Evolutionary conservation across 1,140 invertebrate species (phyloP).

Genomic region (Liolophura sinensis): DNA sequence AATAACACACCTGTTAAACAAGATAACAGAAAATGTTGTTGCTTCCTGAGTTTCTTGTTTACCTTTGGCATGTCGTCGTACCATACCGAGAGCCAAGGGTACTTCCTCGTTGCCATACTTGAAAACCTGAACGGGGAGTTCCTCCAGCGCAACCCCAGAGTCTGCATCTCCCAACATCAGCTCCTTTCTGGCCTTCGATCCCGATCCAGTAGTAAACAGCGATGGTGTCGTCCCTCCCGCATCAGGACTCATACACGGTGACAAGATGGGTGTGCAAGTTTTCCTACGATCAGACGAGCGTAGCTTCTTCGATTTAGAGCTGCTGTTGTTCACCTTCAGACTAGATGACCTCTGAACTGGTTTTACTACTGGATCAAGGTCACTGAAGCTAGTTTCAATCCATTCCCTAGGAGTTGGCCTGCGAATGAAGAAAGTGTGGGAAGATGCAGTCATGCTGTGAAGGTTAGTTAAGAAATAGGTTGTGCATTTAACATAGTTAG

Average conservation of each 20-base stretch:
- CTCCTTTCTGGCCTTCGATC: background rate
- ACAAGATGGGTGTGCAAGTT: slow-evolving; percentile 43
- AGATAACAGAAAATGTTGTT: too few relatives aligned
- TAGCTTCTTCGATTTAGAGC: slow-evolving; percentile 22
- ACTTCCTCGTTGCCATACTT: background rate
- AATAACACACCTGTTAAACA: too few relatives aligned
- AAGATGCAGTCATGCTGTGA: background rate
- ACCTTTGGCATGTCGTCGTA: background rate
- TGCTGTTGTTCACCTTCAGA: slow-evolving; percentile 32
- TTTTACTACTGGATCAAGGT: slow-evolving; percentile 8
- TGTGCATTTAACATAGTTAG: background rate
- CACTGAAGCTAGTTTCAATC: background rate
- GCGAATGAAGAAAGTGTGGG: slow-evolving; percentile 5
- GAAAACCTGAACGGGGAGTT: background rate
- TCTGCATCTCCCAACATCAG: background rate
- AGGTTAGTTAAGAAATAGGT: background rate
- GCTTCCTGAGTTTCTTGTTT: too few relatives aligned
- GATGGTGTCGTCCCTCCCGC: background rate
- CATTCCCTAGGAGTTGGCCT: slow-evolving; percentile 7
- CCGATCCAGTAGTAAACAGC: background rate
- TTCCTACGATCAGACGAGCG: slow-evolving; percentile 37
- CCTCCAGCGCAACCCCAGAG: too few relatives aligned
- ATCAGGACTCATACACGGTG: slow-evolving; percentile 15
- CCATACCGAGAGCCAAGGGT: background rate
- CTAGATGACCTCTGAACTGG: slow-evolving; percentile 42